Evolutionary conservation across 2,113 vertebrate species (phyloP).

Genomic region (Meles meles): DNA sequence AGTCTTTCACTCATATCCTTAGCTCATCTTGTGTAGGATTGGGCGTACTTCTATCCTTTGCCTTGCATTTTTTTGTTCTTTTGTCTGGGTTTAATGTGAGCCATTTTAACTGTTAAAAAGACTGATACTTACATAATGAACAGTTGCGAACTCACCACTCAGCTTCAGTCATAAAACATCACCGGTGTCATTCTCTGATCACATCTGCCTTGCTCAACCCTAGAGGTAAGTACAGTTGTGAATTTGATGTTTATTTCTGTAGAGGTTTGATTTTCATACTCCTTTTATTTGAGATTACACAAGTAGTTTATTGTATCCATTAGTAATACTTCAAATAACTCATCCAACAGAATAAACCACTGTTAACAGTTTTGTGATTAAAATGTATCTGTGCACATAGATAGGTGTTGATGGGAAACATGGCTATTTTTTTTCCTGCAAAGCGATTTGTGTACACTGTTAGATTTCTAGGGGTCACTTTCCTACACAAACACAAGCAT

Average conservation of each 20-base stretch:
- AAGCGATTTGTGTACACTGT: background rate
- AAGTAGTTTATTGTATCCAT: background rate
- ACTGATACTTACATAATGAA: background rate
- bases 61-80: background rate
- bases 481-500: background rate
- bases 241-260: background rate
- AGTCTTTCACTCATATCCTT: background rate
- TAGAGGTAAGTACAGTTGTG: background rate
- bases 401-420: background rate
- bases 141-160: background rate
- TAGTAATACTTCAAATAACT: background rate
- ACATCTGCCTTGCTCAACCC: background rate
- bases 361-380: background rate
- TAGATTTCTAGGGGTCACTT: background rate
- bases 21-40: background rate
- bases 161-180: background rate
- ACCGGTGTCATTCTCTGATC: background rate
- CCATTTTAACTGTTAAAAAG: background rate
- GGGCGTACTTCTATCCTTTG: background rate
- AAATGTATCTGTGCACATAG: background rate
- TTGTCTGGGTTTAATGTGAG: background rate
- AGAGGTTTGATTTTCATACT: background rate
- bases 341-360: background rate
- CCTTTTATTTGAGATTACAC: background rate
- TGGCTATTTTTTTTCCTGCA: background rate